Base-by-base conservation (phyloP, 37 sponge, comb jelly and placozoan species). In the Beroe forskalii region DNA sequence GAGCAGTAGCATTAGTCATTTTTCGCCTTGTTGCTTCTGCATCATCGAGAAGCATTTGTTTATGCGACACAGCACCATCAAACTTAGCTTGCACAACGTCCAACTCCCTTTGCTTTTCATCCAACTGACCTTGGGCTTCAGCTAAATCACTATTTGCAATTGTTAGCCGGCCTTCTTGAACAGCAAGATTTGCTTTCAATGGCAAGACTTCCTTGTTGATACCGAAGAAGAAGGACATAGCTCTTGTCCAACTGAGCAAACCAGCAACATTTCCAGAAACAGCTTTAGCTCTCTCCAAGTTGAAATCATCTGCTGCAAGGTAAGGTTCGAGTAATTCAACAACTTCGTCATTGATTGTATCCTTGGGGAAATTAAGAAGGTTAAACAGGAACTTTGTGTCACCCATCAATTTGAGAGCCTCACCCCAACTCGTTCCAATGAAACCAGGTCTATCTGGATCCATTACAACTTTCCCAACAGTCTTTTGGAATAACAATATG, bases 201-300 rank as follows among this genome's bases (percentile, higher is more conserved):
- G 99, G 99, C 32, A 99, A 83, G 25, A 99, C 99, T 67, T 99
- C 99, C 90, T 94, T 96, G 94, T 99, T 99, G 62, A 99, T 94
- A 24, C 93, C 40, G 72, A 90, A 99, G 93, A 99, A 99, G 61
- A 91, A 89, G 33, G 95, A 90, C 99, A 99, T 99, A 27, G 99
- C 97, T 66, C 72, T 76, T 4, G 96, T 94, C 99, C 99, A 99
- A 55, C 97, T 95, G 93, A 96, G 95, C 89, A 99, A 91, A 37
- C 99, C 99, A 60, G 99, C 99, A 33, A 99, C 99, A 91, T 99
- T 94, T 20, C 99, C 99, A 94, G 97, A 99, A 72, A 96, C 99
- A 67, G 86, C 86, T 92, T 94, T 95, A 9, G 99, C 99, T 60
- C 90, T 89, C 25, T 96, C 99, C 40, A 94, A 23, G 76, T 91